Evolutionary conservation across 92 coral and sea anemone species (phyloP).

Genomic region (Blastomussa wellsi): DNA sequence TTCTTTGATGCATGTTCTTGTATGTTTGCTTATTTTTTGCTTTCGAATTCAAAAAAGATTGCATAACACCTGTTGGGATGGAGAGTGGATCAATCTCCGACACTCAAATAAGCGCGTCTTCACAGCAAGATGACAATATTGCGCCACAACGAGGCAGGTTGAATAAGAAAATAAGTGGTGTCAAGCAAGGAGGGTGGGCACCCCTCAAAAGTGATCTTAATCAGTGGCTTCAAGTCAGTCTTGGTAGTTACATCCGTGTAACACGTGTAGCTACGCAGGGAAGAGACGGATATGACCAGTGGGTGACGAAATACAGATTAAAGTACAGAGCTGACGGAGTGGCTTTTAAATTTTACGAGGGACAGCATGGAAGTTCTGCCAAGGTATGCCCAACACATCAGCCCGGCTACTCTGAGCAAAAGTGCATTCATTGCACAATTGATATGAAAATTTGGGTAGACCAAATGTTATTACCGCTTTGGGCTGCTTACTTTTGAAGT

Average conservation of each 20-base stretch:
- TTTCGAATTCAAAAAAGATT: background rate
- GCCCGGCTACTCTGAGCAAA: background rate
- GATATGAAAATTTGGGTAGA: background rate
- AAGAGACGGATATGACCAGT: background rate
- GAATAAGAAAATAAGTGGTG: background rate
- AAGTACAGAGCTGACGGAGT: background rate
- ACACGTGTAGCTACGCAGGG: slow-evolving; percentile 20
- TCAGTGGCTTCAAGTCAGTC: slow-evolving; percentile 27
- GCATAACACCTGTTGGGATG: slow-evolving; percentile 41
- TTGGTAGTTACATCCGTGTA: background rate
- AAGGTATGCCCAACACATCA: background rate
- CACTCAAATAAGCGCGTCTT: slow-evolving; percentile 28
- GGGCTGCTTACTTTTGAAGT: too few relatives aligned
- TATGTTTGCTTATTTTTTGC: background rate
- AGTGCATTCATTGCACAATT: background rate
- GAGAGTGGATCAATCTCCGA: slow-evolving; percentile 33
- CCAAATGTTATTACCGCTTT: background rate
- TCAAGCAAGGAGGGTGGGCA: slow-evolving; percentile 5
- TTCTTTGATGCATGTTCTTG: background rate
- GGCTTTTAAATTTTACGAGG: background rate
- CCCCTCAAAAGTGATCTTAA: background rate
- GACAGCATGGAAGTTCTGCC: background rate
- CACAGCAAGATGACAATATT: background rate
- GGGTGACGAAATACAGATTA: background rate
- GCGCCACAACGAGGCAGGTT: slow-evolving; percentile 7